phyloP scores from a whole-genome alignment of 1,140 invertebrate species.

The Bombus turneri region DNA sequence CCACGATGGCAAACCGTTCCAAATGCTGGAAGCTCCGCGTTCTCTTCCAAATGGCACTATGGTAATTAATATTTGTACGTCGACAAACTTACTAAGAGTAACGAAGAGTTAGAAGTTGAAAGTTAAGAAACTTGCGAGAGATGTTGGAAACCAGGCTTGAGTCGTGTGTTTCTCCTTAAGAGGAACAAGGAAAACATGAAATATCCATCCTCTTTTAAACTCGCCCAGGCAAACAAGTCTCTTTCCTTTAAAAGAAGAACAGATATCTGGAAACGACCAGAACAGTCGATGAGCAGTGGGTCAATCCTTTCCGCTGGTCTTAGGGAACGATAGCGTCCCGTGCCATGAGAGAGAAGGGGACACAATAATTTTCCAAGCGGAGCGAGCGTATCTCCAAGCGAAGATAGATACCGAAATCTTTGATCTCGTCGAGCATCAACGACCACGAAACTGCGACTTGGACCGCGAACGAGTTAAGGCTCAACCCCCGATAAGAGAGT shows the following conservation, averaged over 20 bases:
- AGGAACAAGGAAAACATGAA: neutral
- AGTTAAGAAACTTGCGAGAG: neutral
- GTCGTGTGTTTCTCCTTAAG: neutral
- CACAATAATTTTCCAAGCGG: slow-evolving; percentile 16
- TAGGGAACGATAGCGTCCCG: slow-evolving; percentile 3
- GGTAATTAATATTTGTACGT: neutral
- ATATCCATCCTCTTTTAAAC: neutral
- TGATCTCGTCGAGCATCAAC: slow-evolving; percentile 37
- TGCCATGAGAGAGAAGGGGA: too few species aligned
- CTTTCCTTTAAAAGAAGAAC: neutral
- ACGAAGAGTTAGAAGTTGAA: neutral
- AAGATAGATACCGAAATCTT: slow-evolving; percentile 27
- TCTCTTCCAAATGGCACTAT: neutral
- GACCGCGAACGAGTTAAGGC: slow-evolving; percentile 40
- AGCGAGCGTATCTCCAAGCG: neutral
- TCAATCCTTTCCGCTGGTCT: neutral
- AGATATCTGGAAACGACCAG: neutral
- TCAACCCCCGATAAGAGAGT: slow-evolving; percentile 9
- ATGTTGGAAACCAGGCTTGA: neutral
- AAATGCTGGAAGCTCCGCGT: neutral
- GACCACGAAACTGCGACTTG: slow-evolving; percentile 21
- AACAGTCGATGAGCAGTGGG: neutral
- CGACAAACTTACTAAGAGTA: neutral
- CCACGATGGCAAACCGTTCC: too few species aligned
- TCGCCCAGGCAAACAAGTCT: neutral